Base-by-base conservation (phyloP, 2,888 invertebrate genomes). In the Fragum whitleyi region DNA sequence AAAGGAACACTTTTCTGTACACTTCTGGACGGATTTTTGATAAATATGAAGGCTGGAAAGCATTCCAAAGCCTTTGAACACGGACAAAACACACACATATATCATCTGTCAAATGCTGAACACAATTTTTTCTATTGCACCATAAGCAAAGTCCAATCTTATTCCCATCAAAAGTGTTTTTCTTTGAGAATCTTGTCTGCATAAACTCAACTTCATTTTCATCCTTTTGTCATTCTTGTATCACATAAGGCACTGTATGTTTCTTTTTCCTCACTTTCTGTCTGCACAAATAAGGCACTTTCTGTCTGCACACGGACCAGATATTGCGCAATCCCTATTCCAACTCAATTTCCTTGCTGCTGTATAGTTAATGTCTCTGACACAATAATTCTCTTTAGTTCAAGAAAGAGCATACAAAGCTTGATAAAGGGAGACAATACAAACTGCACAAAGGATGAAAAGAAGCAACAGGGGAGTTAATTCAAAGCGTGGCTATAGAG, bases 1-100 rank as follows among this genome's bases (percentile, higher is more conserved):
- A 51, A 1, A 51, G n/a, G 26, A 74, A 67, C 57, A 67, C 74
- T 57, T 19, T 42, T 28, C 77, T 77, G 73, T 77, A 77, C 77
- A 77, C 19, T 42, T 47, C 23, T 77, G 77, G 77, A 77, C 77
- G 77, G 77, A 77, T 59, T 72, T 47, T 68, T 73, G 77, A 77
- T 73, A 73, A 71, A 47, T 32, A 14, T 59, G 61, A 36, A 62
- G 61, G 72, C 42, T 65, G 42, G 42, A 65, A 23, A 21, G n/a
- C 19, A 23, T 29, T 1, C 29, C 53, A 28, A 53, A n/a, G 53
- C 57, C 39, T 23, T 53, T 26, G 14, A 1, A 36, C 47, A 21
- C 16, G 23, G 1, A 29, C 19, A 53, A n/a, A 28, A 53, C 32
- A 51, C 6, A 69, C 39, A 47, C 39, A 69, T 53, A 29, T 3